These are phyloP conservation scores for Epizoanthus ramosus DNA, from an alignment of 92 coral and sea anemone genomes.

Conservation along the genomic window DNA sequence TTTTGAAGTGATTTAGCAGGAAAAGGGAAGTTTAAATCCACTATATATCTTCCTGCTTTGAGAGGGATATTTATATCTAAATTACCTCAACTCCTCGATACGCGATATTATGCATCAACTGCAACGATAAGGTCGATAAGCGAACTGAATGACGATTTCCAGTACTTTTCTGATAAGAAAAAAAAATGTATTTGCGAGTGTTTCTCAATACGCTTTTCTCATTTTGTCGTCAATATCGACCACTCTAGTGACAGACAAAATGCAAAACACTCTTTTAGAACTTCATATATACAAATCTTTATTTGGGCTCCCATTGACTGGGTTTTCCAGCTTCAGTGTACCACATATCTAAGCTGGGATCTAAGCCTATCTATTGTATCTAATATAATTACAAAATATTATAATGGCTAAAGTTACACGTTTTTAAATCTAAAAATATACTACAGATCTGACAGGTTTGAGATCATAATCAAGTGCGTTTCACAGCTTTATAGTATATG, in stretches of 20 bases:
- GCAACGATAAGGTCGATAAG: background rate
- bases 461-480: too few species aligned
- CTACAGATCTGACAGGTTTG: too few species aligned
- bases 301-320: too few species aligned
- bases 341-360: too few species aligned
- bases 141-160: slow-evolving; percentile 1
- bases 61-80: background rate
- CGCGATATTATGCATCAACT: background rate
- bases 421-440: too few species aligned
- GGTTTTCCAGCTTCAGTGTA: too few species aligned
- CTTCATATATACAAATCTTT: too few species aligned
- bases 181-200: background rate
- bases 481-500: background rate
- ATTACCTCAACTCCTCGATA: background rate
- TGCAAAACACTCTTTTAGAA: background rate
- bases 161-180: background rate
- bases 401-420: too few species aligned
- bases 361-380: too few species aligned
- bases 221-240: background rate
- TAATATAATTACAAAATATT: too few species aligned
- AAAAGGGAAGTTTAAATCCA: too few species aligned
- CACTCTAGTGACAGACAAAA: background rate
- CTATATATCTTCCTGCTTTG: background rate
- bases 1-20: too few species aligned
- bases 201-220: background rate